Evolutionary conservation across 35 echinoderm and acorn worm genomes (phyloP).

Genomic region (Apostichopus californicus): DNA sequence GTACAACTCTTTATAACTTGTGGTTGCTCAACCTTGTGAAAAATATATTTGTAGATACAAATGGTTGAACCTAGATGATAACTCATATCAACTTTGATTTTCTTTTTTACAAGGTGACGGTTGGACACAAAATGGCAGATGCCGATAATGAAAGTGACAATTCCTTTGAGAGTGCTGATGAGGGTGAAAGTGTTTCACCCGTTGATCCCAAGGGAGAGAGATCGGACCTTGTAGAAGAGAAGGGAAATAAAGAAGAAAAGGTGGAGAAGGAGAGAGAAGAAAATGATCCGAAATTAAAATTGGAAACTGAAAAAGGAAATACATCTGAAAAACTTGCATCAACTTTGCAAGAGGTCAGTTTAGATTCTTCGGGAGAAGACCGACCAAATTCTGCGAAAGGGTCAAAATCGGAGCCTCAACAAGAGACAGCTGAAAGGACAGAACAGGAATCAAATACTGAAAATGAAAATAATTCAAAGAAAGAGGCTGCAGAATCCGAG

Average conservation of each 20-base stretch:
- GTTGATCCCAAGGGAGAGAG: background rate
- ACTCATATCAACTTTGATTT: background rate
- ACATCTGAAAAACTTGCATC: background rate
- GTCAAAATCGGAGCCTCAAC: conserved; percentile 13
- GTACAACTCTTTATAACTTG: too few relatives aligned
- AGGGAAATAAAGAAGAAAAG: background rate
- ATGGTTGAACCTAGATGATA: too few relatives aligned
- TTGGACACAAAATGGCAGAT: conserved; percentile 46
- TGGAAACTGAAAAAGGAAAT: background rate
- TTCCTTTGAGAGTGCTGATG: conserved; percentile 72
- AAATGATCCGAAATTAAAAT: background rate
- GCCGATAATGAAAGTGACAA: conserved; percentile 61
- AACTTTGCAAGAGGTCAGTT: background rate
- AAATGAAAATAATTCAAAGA: background rate
- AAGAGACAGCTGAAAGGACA: conserved; percentile 23
- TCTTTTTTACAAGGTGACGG: background rate
- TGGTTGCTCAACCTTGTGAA: too few relatives aligned
- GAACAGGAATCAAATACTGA: conserved; percentile 7
- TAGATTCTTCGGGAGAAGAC: background rate
- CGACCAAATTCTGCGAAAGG: background rate
- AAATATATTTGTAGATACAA: too few relatives aligned
- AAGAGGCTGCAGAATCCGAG: background rate
- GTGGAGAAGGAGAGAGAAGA: background rate
- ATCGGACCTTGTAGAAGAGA: background rate
- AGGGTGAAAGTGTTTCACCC: conserved; percentile 40